These are phyloP conservation scores for Pseudomugil tenellus DNA, from an alignment of 2,797 vertebrate species.

Conservation along the genomic window DNA sequence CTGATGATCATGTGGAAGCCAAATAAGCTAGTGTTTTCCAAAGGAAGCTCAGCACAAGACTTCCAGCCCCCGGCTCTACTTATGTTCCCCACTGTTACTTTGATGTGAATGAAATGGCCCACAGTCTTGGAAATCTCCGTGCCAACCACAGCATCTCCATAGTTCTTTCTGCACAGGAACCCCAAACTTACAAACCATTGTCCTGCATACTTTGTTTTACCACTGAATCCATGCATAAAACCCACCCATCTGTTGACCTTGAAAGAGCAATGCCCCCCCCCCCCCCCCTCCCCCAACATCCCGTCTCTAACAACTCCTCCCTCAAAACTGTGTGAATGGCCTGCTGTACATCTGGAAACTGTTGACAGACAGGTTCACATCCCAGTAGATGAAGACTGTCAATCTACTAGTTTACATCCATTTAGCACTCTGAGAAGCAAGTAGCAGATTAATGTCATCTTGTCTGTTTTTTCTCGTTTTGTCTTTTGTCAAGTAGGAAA, in stretches of 20 bases:
- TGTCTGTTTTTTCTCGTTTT: conserved; percentile 32
- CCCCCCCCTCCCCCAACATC: conserved; percentile 29
- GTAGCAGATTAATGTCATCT: conserved; percentile 45
- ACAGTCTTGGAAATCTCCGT: conserved; percentile 45
- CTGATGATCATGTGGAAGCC: conserved; percentile 56
- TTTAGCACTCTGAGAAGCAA: conserved; percentile 38
- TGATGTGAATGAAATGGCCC: conserved; percentile 70
- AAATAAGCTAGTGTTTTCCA: conserved; percentile 75
- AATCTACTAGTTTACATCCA: conserved; percentile 38
- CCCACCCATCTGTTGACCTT: conserved; percentile 54
- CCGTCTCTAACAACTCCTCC: conserved; percentile 46
- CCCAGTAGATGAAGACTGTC: conserved; percentile 70
- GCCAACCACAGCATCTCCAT: conserved; percentile 46
- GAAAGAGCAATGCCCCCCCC: conserved; percentile 51
- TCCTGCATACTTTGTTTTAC: conserved; percentile 57
- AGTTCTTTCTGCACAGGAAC: conserved; percentile 46
- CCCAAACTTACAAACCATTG: conserved; percentile 39
- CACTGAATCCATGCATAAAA: conserved; percentile 52
- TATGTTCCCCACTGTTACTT: conserved; percentile 60
- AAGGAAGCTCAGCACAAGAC: conserved; percentile 66
- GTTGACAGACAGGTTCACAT: conserved; percentile 80
- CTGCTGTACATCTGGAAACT: conserved; percentile 80
- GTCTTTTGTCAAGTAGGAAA: conserved; percentile 33
- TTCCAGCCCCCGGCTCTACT: conserved; percentile 4
- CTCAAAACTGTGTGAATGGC: conserved; percentile 56